These are phyloP conservation scores for Echiichthys vipera DNA, from an alignment of 2,797 vertebrate species.

Conservation along the genomic window DNA sequence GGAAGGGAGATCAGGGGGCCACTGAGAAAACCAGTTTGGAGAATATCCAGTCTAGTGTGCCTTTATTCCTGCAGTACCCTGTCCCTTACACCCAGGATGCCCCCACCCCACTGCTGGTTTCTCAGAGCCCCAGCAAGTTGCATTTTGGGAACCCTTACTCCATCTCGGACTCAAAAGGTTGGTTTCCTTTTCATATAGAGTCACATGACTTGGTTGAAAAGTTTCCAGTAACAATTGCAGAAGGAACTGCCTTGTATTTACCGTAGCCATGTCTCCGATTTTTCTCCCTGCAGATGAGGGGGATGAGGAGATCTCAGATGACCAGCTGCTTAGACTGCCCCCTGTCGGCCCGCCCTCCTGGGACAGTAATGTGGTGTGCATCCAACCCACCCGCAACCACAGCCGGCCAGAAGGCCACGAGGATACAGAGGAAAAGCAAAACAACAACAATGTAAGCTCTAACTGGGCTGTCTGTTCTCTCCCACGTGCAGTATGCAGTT, in stretches of 20 bases:
- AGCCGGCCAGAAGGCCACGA: constrained; percentile 95
- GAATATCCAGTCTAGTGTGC: constrained; percentile 75
- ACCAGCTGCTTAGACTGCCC: constrained; percentile 92
- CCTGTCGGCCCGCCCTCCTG: constrained; percentile 91
- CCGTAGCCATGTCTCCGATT: constrained; percentile 1
- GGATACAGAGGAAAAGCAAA: constrained; percentile 90
- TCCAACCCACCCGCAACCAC: constrained; percentile 95
- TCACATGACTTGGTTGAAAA: neutral
- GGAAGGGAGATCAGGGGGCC: constrained; percentile 77
- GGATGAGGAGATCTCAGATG: constrained; percentile 93
- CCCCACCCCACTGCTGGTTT: constrained; percentile 85
- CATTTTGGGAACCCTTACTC: constrained; percentile 95
- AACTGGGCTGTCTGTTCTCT: neutral
- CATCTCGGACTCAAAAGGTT: constrained; percentile 75
- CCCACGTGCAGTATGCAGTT: neutral
- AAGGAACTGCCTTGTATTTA: neutral
- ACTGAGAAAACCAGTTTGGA: constrained; percentile 83
- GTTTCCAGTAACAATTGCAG: neutral
- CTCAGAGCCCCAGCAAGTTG: constrained; percentile 88
- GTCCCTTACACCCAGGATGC: constrained; percentile 87
- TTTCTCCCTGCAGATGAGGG: constrained; percentile 86
- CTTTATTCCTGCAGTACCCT: constrained; percentile 87
- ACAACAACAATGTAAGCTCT: constrained; percentile 83
- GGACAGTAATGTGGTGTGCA: constrained; percentile 97
- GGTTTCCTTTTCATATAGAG: neutral